Evolutionary conservation across 2,797 vertebrate genomes (phyloP).

Genomic region (Otus scops): DNA sequence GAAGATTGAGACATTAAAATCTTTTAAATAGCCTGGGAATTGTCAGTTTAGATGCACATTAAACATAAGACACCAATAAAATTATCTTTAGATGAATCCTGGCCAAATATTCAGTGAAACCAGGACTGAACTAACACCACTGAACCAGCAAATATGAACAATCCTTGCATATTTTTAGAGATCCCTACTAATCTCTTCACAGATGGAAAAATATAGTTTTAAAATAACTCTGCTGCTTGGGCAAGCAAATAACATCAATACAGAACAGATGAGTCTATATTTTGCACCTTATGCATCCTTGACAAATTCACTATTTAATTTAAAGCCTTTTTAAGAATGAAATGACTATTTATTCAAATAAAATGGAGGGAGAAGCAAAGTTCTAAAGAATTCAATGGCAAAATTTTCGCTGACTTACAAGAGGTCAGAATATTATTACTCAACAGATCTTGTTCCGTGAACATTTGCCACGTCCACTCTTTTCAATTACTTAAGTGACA

Average conservation of each 20-base stretch:
- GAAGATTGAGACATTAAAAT: neutral
- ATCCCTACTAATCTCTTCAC: constrained; percentile 20
- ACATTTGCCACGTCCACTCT: neutral
- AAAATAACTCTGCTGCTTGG: constrained; percentile 59
- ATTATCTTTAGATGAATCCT: neutral
- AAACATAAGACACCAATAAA: neutral
- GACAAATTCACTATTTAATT: constrained; percentile 11
- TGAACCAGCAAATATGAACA: constrained; percentile 32
- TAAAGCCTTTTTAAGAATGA: constrained; percentile 2
- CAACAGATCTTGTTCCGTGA: neutral
- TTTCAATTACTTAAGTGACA: neutral
- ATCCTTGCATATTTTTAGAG: neutral
- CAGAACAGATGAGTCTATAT: constrained; percentile 11
- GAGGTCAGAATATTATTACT: neutral
- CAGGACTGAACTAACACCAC: neutral
- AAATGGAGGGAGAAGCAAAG: neutral
- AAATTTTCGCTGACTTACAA: neutral
- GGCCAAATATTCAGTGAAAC: neutral
- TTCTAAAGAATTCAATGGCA: neutral
- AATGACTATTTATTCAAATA: neutral
- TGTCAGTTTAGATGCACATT: neutral
- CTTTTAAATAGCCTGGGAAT: neutral
- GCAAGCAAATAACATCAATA: constrained; percentile 20
- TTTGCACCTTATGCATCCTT: constrained; percentile 32
- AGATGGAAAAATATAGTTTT: constrained; percentile 27